Evolutionary conservation across 2,888 invertebrate genomes (phyloP).

Genomic region (Lamellibrachia satsuma): DNA sequence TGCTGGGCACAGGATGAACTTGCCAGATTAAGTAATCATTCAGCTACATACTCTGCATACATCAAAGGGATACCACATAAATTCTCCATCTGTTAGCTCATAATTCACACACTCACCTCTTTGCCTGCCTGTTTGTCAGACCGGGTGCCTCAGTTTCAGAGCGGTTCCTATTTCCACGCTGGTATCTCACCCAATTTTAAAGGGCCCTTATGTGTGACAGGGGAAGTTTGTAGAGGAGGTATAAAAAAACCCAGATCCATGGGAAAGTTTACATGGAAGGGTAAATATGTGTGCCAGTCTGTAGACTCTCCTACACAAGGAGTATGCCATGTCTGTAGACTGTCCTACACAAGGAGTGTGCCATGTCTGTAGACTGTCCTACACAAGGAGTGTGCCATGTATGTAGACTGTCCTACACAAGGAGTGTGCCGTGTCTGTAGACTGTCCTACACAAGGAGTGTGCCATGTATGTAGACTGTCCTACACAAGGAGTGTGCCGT

Average conservation of each 20-base stretch:
- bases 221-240: not conserved
- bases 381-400: too few relatives aligned
- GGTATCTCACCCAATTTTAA: not conserved
- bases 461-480: too few relatives aligned
- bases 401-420: too few relatives aligned
- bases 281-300: too few relatives aligned
- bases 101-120: not conserved
- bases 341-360: too few relatives aligned
- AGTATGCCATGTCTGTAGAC: too few relatives aligned
- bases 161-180: not conserved
- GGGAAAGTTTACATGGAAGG: not conserved
- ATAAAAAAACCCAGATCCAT: not conserved
- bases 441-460: too few relatives aligned
- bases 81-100: constrained; percentile 1
- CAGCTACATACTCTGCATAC: not conserved
- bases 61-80: not conserved
- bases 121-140: not conserved
- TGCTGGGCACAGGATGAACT: not conserved
- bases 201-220: not conserved
- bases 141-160: not conserved
- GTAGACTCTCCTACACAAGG: too few relatives aligned
- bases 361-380: too few relatives aligned
- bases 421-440: too few relatives aligned
- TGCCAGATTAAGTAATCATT: not conserved
- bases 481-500: too few relatives aligned